phyloP scores from a whole-genome alignment of 2,888 invertebrate genomes.

The Drepana falcataria region DNA sequence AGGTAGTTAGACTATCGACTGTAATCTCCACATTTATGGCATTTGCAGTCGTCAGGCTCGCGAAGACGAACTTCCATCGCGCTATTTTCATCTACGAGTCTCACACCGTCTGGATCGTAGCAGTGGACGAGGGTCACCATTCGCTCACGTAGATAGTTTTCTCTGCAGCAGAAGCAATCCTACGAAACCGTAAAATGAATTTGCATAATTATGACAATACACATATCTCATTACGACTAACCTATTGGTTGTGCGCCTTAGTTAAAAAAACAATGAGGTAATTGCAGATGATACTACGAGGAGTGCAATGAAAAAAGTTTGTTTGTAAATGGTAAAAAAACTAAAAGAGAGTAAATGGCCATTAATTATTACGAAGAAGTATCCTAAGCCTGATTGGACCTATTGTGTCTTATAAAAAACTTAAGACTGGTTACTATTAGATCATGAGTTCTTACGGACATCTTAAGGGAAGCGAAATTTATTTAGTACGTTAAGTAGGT shows the following conservation, averaged over 20 bases:
- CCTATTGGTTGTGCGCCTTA: no score
- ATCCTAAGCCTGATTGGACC: no score
- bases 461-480: no score
- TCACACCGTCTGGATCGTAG: slow-evolving; percentile 91
- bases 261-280: no score
- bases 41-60: slow-evolving; percentile 94
- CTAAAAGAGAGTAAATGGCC: no score
- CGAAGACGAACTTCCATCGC: slow-evolving; percentile 89
- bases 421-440: no score
- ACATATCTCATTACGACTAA: neutral
- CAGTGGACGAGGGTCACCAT: slow-evolving; percentile 89
- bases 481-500: neutral
- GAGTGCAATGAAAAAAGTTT: no score
- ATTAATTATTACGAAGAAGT: no score
- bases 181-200: slow-evolving; percentile 40
- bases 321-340: no score
- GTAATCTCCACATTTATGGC: slow-evolving; percentile 92
- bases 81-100: slow-evolving; percentile 83
- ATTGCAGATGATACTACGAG: no score
- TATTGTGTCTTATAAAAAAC: no score
- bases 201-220: neutral
- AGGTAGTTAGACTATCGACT: slow-evolving; percentile 76
- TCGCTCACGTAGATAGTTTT: slow-evolving; percentile 90
- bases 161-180: slow-evolving; percentile 96
- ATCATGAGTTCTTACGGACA: no score